Base-by-base conservation (phyloP, 2,113 vertebrate genomes). In the Tympanuchus pallidicinctus region DNA sequence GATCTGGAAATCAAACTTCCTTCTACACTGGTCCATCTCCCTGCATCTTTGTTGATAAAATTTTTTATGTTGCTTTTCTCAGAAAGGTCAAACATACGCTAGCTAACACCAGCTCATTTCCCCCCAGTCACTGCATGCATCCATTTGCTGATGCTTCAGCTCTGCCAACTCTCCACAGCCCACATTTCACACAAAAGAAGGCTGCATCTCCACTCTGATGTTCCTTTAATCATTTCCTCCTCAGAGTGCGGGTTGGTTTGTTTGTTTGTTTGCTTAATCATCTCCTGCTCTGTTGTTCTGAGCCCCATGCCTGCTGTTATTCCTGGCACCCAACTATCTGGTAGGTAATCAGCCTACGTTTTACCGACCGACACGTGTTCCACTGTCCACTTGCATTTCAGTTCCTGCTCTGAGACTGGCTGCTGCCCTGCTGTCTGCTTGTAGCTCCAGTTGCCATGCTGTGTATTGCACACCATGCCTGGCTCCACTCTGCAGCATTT, bases 331-430 rank as follows among this genome's bases (percentile, higher is more conserved):
- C 3, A 0, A 66, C 69, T 94, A 95, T 63, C 91, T 80, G 90
- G 84, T 82, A 14, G 75, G 70, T 76, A 76, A 74, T 95, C 95
- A 94, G 92, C 89, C 78, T 71, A 72, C 81, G 63, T 93, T 94
- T 94, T 83, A 86, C 74, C 20, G 6, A 88, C 86, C 48, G 54
- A 38, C 32, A 81, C 90, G 94, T 85, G 75, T 89, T 89, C 89
- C 54, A 27, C 66, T 80, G 93, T 96, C 96, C 96, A 89, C 88
- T 96, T 95, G 67, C 79, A 82, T 95, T 88, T 93, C 82, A 18
- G 80, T 57, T 82, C 78, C 83, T 93, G 64, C 70, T 95, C 76
- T 52, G n/a, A 92, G 82, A 92, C 89, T 91, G 82, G 89, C 57
- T 74, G 11, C 45, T 50, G 61, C 38, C 85, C 79, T 43, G 34